Percentiles rank a stretch among this genome's conserved stretches.
Evolutionary conservation across 2,888 invertebrate genomes (phyloP).

Genomic region (Matsumyia berberina): DNA sequence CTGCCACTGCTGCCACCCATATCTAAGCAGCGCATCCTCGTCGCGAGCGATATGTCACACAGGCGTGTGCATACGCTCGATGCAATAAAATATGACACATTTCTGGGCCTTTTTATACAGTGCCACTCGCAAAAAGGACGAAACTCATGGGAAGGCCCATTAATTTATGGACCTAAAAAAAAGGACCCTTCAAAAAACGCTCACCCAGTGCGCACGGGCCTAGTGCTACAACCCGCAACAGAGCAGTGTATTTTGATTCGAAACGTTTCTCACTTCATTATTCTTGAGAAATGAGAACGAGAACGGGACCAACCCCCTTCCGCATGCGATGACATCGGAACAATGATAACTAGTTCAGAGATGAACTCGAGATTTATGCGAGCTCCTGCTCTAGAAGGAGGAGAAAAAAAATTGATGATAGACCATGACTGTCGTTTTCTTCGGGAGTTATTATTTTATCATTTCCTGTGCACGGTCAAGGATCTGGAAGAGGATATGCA

Average conservation of each 20-base stretch:
- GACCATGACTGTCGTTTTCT: constrained; percentile 69
- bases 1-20: too few species aligned
- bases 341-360: constrained; percentile 67
- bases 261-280: constrained; percentile 76
- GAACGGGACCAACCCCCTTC: constrained; percentile 39
- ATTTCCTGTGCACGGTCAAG: constrained; percentile 76
- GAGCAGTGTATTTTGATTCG: constrained; percentile 67
- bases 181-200: constrained; percentile 55
- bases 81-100: constrained; percentile 75
- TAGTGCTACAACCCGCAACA: constrained; percentile 63
- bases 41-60: constrained; percentile 69
- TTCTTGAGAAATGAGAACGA: constrained; percentile 52
- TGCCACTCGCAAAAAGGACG: constrained; percentile 31
- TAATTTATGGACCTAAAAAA: constrained; percentile 73
- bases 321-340: constrained; percentile 64
- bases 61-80: constrained; percentile 71
- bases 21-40: constrained; percentile 42
- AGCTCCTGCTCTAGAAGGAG: constrained; percentile 22
- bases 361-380: constrained; percentile 69
- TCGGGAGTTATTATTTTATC: constrained; percentile 75
- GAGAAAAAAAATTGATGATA: constrained; percentile 52
- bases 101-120: constrained; percentile 50
- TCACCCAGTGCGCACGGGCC: constrained; percentile 27
- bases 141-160: constrained; percentile 50
- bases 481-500: constrained; percentile 56